Evolutionary conservation across 2,888 invertebrate species (phyloP).

Genomic region (Phortica magna): DNA sequence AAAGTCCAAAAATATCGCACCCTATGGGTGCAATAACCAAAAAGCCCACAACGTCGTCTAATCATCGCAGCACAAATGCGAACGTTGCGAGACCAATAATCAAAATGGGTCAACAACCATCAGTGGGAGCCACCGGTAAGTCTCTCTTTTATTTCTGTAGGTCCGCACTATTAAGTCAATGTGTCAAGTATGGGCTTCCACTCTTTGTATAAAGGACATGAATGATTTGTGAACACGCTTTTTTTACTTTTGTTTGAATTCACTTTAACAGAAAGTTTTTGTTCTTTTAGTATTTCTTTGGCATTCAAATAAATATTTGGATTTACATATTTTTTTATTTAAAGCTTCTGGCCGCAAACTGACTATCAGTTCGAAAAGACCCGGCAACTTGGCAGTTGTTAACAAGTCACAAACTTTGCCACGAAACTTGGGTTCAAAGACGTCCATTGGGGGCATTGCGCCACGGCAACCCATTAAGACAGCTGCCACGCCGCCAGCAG

Average conservation of each 20-base stretch:
- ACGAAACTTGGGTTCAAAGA: slow-evolving; percentile 86
- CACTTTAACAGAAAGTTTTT: slow-evolving; percentile 26
- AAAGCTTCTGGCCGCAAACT: slow-evolving; percentile 89
- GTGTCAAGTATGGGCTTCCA: too few relatives aligned
- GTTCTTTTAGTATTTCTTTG: slow-evolving; percentile 38
- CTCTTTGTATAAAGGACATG: too few relatives aligned
- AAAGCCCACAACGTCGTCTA: slow-evolving; percentile 32
- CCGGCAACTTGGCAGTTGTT: slow-evolving; percentile 82
- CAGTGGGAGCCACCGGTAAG: not conserved
- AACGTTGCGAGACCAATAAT: not conserved
- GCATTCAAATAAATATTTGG: slow-evolving; percentile 4
- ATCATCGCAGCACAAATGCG: slow-evolving; percentile 10
- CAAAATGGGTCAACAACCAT: not conserved
- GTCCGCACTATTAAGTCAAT: too few relatives aligned
- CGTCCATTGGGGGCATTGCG: slow-evolving; percentile 72
- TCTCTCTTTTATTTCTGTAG: not conserved
- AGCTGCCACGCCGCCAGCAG: slow-evolving; percentile 90
- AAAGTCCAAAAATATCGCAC: slow-evolving; percentile 46
- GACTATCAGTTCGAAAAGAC: slow-evolving; percentile 86
- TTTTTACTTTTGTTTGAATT: slow-evolving; percentile 30
- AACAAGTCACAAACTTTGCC: slow-evolving; percentile 93
- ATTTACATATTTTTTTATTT: slow-evolving; percentile 45
- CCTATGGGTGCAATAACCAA: slow-evolving; percentile 60
- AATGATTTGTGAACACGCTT: slow-evolving; percentile 27
- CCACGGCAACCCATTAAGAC: slow-evolving; percentile 83